Percentiles rank a stretch among this genome's conserved stretches.
Evolutionary conservation across 2,797 vertebrate species (phyloP).

Genomic region (Naso thynnoides): DNA sequence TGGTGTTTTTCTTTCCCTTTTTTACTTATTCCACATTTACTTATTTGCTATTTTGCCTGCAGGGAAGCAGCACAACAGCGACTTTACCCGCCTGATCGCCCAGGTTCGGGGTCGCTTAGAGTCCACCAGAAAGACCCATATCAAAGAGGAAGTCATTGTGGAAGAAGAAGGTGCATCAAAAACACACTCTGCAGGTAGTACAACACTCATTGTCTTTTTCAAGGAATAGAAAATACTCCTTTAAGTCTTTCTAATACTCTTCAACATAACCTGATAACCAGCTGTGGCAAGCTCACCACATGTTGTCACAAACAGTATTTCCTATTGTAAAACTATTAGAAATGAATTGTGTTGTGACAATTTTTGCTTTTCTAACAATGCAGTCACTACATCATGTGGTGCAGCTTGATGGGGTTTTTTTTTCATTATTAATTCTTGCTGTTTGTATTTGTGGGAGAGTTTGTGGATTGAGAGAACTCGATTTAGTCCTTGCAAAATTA

Average conservation of each 20-base stretch:
- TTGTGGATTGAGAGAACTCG: background rate
- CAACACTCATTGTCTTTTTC: background rate
- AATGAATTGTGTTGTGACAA: background rate
- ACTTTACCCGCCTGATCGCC: slow-evolving; percentile 83
- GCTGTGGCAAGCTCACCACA: slow-evolving; percentile 5
- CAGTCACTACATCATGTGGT: background rate
- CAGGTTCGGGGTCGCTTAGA: slow-evolving; percentile 79
- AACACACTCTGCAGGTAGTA: slow-evolving; percentile 57
- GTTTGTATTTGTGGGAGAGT: background rate
- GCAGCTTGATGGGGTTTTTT: background rate
- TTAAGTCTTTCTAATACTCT: background rate
- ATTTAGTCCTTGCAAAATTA: slow-evolving; percentile 6
- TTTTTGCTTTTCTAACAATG: background rate
- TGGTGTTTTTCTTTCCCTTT: background rate
- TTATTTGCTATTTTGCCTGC: slow-evolving; percentile 25
- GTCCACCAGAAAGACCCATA: slow-evolving; percentile 30
- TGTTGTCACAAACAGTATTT: background rate
- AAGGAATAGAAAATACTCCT: background rate
- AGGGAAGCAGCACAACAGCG: slow-evolving; percentile 84
- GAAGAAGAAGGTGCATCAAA: slow-evolving; percentile 32
- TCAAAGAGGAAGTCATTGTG: slow-evolving; percentile 64
- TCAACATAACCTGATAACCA: slow-evolving; percentile 1
- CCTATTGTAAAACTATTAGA: background rate
- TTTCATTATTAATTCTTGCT: background rate
- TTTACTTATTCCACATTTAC: background rate